Base-by-base conservation (phyloP, 2,113 vertebrate genomes). In the Ameiurus melas region DNA sequence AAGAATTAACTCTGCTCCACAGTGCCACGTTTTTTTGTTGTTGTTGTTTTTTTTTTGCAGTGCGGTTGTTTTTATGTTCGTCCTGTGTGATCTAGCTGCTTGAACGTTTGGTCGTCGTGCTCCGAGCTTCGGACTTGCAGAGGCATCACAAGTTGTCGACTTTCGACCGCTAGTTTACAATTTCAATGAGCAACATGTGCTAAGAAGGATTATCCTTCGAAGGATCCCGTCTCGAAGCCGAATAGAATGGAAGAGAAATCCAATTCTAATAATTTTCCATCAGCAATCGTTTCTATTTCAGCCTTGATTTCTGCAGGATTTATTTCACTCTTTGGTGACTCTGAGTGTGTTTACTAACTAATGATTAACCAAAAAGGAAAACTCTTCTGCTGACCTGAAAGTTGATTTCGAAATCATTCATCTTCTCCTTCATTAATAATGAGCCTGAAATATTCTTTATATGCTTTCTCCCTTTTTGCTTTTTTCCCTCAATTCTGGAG, bases 301-400 rank as follows among this genome's bases (percentile, higher is more conserved):
- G 57, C 47, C 20, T 33, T 51, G 53, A 33, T 62, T 62, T 30
- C 30, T 43, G 4, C 27, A 6, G 17, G 57, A 36, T n/a, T 33
- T 39, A 39, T 88, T 14, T 84, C 57, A 58, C 51, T 55, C 80
- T 84, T 33, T 81, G 22, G 30, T 22, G n/a, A 25, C 60, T n/a
- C 30, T 70, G 19, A 85, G 87, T 83, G 13, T 83, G 86, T 87
- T 91, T 82, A 83, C 70, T 43, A 22, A 43, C 77, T 90, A 89
- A 92, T 90, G 53, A 92, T 90, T 90, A 88, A 90, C 89, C 71
- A 57, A 78, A 7, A 62, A 79, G 6, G 4, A 36, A 4, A 47
- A 73, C 71, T 83, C 58, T 22, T 80, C 33, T 33, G 33, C n/a
- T 43, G 77, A 70, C 55, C 9, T 0, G n/a, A 51, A 60, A 39